phyloP scores from a whole-genome alignment of 2,797 vertebrate species.

The Rhodeus uyekii region DNA sequence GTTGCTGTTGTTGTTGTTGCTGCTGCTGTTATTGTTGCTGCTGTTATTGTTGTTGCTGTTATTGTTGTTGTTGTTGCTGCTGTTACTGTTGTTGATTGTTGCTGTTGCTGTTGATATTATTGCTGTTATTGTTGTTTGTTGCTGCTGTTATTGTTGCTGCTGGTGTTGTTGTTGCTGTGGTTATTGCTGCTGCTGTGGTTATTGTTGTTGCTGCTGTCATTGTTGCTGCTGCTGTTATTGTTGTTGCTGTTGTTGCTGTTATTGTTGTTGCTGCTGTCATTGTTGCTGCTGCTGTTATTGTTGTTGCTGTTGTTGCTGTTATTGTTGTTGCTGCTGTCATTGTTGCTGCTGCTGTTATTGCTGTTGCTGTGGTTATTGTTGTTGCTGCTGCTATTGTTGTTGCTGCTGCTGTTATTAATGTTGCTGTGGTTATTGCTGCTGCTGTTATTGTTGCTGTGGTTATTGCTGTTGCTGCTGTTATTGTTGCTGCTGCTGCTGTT shows the following conservation, averaged over 20 bases:
- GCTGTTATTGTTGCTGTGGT: not conserved
- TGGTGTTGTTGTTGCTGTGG: fast-evolving
- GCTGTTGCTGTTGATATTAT: not conserved
- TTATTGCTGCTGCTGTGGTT: fast-evolving
- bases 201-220: not conserved
- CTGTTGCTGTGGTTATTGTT: not conserved
- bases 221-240: not conserved
- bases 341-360: not conserved
- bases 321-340: not conserved
- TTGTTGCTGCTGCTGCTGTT: not conserved
- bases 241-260: not conserved
- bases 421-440: not conserved
- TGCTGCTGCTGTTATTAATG: not conserved
- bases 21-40: not conserved
- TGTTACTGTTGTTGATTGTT: not conserved
- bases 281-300: not conserved
- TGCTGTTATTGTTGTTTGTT: not conserved
- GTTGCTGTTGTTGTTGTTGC: not conserved
- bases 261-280: not conserved
- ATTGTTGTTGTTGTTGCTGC: not conserved
- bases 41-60: not conserved
- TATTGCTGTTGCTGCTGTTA: not conserved
- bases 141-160: not conserved
- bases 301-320: not conserved
- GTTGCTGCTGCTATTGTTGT: not conserved